A percentile compares a stretch with the other conserved stretches of the same genome.
phyloP scores from a whole-genome alignment of 2,888 invertebrate species.

The Drosophila flavopinicola region DNA sequence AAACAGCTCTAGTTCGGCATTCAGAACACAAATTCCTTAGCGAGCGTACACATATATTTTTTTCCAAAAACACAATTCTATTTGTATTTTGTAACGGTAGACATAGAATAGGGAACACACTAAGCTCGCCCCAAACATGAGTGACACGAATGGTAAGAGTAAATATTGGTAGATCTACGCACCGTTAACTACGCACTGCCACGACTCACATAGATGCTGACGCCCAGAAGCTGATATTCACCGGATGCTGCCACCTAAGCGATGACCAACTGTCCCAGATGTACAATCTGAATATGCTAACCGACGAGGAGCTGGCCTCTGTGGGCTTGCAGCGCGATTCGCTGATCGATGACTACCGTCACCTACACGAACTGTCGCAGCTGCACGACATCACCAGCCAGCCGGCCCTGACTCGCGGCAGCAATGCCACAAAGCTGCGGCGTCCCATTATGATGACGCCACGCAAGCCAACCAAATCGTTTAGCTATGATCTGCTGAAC shows the following conservation, averaged over 20 bases:
- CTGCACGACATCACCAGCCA: background rate
- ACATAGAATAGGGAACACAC: constrained; percentile 21
- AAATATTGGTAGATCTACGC: background rate
- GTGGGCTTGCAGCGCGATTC: constrained; percentile 40
- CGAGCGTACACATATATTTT: constrained; percentile 25
- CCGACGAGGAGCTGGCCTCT: constrained; percentile 44
- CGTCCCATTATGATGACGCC: constrained; percentile 17
- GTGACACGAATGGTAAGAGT: constrained; percentile 16
- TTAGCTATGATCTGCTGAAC: constrained; percentile 27
- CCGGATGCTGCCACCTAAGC: constrained; percentile 43
- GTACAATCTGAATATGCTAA: constrained; percentile 44
- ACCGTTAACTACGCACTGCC: background rate
- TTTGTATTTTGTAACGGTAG: constrained; percentile 23
- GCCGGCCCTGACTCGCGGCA: background rate
- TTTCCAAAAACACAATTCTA: constrained; percentile 2
- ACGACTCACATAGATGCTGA: background rate
- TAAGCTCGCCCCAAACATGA: constrained; percentile 28
- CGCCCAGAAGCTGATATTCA: constrained; percentile 40
- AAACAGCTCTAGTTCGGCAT: background rate
- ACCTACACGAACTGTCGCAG: constrained; percentile 47
- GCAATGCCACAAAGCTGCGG: background rate
- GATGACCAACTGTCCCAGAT: constrained; percentile 28
- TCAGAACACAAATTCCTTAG: constrained; percentile 31
- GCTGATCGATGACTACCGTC: constrained; percentile 65
- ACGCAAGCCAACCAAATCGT: constrained; percentile 14